Base-by-base conservation (phyloP, 2,113 vertebrate species). In the Saimiri boliviensis region DNA sequence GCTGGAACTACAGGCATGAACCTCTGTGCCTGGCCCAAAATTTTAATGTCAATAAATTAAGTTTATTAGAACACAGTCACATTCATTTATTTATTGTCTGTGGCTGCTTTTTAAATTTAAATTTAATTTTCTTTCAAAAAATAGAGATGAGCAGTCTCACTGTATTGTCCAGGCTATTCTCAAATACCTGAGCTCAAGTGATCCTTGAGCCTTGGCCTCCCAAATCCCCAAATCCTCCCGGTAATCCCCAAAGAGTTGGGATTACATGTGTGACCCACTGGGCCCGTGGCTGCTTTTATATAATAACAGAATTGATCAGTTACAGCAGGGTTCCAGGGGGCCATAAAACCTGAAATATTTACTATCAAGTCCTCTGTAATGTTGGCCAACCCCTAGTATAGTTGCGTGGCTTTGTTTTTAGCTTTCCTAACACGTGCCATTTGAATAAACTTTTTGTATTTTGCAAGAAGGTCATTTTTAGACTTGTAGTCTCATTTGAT, bases 261-360 rank as follows among this genome's bases (percentile, higher is more conserved):
- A 63, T 63, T 63, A 63, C 60, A 14, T 5, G 27, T 12, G 30
- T 63, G 27, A 63, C 12, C 12, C 60, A 63, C 60, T 63, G 27
- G 60, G 27, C 27, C 37, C 13, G 2, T 42, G 47, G 23, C 35
- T 42, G 54, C n/a, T 66, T n/a, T 88, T 49, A 45, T 19, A 6
- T 2, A 3, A 0, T 3, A 40, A 0, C 4, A n/a, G 70, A 45
- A 37, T 16, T 9, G 12, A 32, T 30, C 8, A 9, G n/a, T 20
- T 68, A 70, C 20, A 42, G 17, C 63, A 20, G 71, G 70, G 80
- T 20, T 37, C 45, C n/a, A 2, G 0, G 6, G 68, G 37, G 5
- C 37, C 13, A 5, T 14, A 17, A 14, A 20, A 35, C 63, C 74
- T 8, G 3, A 42, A n/a, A 2, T 45, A 1, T 35, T 63, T 14